phyloP scores from a whole-genome alignment of 2,888 invertebrate genomes.

The Eilema griseolum region DNA sequence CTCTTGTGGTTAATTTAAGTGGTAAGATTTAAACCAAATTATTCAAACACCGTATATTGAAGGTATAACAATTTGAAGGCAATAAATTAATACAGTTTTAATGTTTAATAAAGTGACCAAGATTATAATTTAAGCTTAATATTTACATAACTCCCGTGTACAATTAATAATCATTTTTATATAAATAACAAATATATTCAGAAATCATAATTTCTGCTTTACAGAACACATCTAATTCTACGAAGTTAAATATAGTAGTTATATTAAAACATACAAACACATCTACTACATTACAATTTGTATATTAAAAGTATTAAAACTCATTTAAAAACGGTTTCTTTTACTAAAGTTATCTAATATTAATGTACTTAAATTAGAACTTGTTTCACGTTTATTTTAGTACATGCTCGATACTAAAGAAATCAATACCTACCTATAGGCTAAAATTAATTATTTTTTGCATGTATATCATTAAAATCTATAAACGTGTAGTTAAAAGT shows the following conservation, averaged over 20 bases:
- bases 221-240: no score
- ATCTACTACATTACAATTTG: background rate
- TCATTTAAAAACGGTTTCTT: no score
- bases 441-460: constrained; percentile 10
- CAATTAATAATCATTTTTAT: no score
- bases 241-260: no score
- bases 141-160: no score
- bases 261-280: background rate
- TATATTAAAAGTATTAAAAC: background rate
- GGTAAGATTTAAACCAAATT: background rate
- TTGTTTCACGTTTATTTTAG: background rate
- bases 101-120: no score
- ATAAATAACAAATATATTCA: background rate
- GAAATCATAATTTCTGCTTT: background rate
- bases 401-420: background rate
- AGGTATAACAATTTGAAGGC: background rate
- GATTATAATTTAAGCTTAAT: no score
- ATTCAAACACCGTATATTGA: background rate
- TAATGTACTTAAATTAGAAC: background rate
- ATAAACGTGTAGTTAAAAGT: constrained; percentile 39
- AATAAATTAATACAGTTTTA: no score
- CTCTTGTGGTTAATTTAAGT: background rate
- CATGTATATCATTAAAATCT: constrained; percentile 56
- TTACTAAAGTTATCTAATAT: background rate
- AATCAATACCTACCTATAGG: no score